Conservation (phyloP, 2,113 vertebrate genomes). For the Cochlearius cochlearius region DNA sequence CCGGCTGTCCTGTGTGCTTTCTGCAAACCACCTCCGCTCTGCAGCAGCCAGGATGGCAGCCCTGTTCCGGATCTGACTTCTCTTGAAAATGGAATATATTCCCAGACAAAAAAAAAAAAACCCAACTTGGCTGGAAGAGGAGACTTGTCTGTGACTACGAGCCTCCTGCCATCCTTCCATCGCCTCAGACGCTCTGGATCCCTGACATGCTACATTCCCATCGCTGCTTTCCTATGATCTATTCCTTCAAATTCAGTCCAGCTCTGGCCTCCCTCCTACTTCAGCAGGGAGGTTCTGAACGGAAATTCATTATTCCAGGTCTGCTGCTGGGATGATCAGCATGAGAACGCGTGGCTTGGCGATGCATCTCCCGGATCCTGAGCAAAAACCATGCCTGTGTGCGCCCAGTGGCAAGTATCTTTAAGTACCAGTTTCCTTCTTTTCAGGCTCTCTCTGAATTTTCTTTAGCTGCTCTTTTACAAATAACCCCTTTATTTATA, state of each 20-base stretch:
- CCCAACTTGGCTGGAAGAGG: not conserved
- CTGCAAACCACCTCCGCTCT: not conserved
- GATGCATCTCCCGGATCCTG: not conserved
- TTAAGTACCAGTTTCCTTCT: not conserved
- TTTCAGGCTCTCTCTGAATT: not conserved
- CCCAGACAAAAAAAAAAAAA: not conserved
- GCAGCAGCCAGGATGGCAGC: not conserved
- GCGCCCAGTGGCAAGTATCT: not conserved
- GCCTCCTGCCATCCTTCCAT: not conserved
- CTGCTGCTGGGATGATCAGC: not conserved
- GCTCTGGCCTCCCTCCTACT: not conserved
- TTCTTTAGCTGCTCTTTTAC: not conserved
- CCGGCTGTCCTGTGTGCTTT: fast-evolving
- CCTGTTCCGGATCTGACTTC: not conserved
- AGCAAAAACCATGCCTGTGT: not conserved
- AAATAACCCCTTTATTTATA: not conserved
- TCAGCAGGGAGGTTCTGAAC: not conserved
- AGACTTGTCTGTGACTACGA: not conserved
- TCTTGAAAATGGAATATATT: not conserved
- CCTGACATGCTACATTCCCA: not conserved
- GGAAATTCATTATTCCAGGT: not conserved
- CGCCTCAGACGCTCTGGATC: not conserved
- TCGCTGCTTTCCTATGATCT: not conserved
- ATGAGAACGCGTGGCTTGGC: fast-evolving
- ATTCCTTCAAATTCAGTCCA: not conserved